These are phyloP conservation scores for Periplaneta americana DNA, from an alignment of 1,140 invertebrate genomes.

Conservation along the genomic window DNA sequence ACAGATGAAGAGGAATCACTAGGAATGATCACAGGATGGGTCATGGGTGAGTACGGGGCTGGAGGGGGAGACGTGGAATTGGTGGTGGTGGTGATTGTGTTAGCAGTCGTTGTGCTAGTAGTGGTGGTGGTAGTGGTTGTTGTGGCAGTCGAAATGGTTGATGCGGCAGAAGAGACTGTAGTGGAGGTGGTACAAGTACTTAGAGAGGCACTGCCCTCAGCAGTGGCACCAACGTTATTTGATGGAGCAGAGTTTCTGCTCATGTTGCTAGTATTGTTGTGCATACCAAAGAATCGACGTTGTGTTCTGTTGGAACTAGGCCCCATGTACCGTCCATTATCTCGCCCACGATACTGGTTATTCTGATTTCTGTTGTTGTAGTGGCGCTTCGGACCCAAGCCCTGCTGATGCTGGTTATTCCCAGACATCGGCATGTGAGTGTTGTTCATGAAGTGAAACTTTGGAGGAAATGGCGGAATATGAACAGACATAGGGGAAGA, in stretches of 20 bases:
- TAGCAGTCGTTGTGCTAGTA: background rate
- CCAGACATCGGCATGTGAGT: background rate
- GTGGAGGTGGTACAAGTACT: no score
- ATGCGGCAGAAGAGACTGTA: no score
- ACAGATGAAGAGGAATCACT: conserved; percentile 36
- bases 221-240: background rate
- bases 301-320: background rate
- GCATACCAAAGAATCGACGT: background rate
- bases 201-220: background rate
- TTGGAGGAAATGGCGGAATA: background rate
- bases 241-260: background rate
- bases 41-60: conserved; percentile 32
- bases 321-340: background rate
- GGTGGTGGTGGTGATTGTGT: background rate
- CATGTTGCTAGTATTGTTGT: background rate
- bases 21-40: conserved; percentile 33
- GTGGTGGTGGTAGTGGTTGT: background rate
- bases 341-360: background rate
- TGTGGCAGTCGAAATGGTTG: background rate
- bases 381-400: background rate
- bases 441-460: background rate
- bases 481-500: background rate
- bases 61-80: conserved; percentile 27
- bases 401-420: background rate
- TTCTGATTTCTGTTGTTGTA: background rate